Conservation (phyloP, 2,888 invertebrate species). For the Aspidapion aeneum region DNA sequence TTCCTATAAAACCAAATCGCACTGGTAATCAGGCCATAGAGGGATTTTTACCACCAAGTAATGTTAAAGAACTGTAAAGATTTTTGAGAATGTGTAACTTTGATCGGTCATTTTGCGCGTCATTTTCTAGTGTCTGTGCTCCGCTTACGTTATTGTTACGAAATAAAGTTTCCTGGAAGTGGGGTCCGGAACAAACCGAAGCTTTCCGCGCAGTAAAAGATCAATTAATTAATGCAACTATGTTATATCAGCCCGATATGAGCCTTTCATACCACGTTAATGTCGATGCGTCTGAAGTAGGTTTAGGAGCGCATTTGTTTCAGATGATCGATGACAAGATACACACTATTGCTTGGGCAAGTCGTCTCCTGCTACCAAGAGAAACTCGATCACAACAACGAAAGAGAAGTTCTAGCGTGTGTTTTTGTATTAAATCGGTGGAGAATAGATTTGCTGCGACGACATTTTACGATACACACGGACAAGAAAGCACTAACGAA, state of each 20-base stretch:
- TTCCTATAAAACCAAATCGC: no score
- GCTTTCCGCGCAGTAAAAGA: neutral
- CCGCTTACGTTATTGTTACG: slow-evolving; percentile 19
- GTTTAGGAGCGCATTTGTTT: neutral
- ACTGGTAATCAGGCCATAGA: slow-evolving; percentile 23
- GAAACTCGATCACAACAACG: no score
- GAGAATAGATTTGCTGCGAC: no score
- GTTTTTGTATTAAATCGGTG: no score
- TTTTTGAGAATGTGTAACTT: slow-evolving; percentile 25
- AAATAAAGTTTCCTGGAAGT: neutral
- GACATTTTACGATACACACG: no score
- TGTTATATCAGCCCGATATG: neutral
- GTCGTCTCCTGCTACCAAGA: neutral
- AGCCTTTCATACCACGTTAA: neutral
- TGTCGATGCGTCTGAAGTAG: neutral
- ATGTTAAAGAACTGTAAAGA: slow-evolving; percentile 21
- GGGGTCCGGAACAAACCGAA: slow-evolving; percentile 3
- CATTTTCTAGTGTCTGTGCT: slow-evolving; percentile 7
- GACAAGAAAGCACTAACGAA: slow-evolving; percentile 32
- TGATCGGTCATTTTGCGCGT: slow-evolving; percentile 3
- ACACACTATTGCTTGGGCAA: neutral
- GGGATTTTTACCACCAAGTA: slow-evolving; percentile 9
- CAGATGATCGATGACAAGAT: neutral
- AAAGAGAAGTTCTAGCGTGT: no score
- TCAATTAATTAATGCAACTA: neutral